A percentile compares a stretch with the other conserved stretches of the same genome.
These are phyloP conservation scores for Tromatobia lineatoria DNA, from an alignment of 2,888 invertebrate species.

Conservation along the genomic window DNA sequence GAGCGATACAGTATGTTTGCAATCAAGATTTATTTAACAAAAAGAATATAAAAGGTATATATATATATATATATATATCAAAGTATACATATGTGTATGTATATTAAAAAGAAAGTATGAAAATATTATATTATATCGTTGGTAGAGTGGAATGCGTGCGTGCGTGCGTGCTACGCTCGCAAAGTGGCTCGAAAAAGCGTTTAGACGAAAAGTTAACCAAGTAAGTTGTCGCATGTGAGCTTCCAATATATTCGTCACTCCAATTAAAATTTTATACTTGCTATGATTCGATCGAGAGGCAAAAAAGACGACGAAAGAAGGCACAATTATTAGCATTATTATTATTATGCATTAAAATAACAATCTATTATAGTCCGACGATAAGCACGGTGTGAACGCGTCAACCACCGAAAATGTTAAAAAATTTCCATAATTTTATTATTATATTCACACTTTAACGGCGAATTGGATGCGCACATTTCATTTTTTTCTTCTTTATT, in stretches of 20 bases:
- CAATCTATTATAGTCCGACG: conserved; percentile 56
- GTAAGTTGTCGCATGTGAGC: conserved; percentile 47
- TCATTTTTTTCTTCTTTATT: conserved; percentile 67
- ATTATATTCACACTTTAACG: conserved; percentile 54
- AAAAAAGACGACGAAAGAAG: conserved; percentile 27
- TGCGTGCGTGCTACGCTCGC: conserved; percentile 40
- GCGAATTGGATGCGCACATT: conserved; percentile 70
- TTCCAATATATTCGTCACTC: conserved; percentile 57
- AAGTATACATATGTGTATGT: conserved; percentile 59
- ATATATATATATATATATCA: conserved; percentile 32
- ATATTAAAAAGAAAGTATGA: conserved; percentile 70
- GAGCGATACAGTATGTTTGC: conserved; percentile 59
- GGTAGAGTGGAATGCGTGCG: conserved; percentile 30
- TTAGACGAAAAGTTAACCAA: neutral
- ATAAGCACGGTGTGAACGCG: conserved; percentile 63
- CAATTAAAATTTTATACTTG: conserved; percentile 44
- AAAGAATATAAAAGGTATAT: conserved; percentile 64
- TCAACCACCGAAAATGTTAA: conserved; percentile 70
- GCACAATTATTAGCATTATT: conserved; percentile 61
- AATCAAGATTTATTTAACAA: conserved; percentile 66
- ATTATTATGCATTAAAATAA: conserved; percentile 59
- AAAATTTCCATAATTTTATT: conserved; percentile 71
- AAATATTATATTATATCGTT: conserved; percentile 69
- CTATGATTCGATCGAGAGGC: conserved; percentile 20
- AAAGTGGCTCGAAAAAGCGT: conserved; percentile 19